phyloP scores from a whole-genome alignment of 1,140 invertebrate genomes.

The Ylistrum balloti region DNA sequence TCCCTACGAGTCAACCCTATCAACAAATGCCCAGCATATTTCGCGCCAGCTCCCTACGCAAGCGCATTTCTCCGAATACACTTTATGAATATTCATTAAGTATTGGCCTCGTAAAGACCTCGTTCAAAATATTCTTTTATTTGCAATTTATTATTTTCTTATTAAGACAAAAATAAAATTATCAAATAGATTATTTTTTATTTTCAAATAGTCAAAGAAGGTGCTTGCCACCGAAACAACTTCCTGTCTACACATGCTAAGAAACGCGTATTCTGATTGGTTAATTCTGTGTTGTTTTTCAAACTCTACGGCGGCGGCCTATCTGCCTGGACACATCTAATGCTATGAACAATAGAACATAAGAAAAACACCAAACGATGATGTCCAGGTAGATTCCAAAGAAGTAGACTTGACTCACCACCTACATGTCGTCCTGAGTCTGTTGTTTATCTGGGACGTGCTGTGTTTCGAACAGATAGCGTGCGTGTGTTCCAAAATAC shows the following conservation, averaged over 20 bases:
- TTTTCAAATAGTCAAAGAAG: conserved; percentile 42
- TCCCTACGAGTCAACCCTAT: neutral
- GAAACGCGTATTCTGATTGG: conserved; percentile 65
- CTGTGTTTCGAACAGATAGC: conserved; percentile 47
- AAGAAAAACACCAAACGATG: conserved; percentile 46
- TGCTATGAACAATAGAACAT: conserved; percentile 54
- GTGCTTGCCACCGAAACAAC: conserved; percentile 52
- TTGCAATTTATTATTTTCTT: no score
- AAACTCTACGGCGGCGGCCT: conserved; percentile 71
- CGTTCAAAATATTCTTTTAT: no score
- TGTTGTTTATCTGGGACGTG: conserved; percentile 44
- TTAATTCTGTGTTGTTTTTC: conserved; percentile 67
- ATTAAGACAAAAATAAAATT: no score
- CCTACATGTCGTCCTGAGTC: conserved; percentile 49
- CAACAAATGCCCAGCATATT: conserved; percentile 40
- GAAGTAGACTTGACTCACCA: conserved; percentile 45
- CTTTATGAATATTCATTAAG: conserved; percentile 1
- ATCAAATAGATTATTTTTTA: neutral
- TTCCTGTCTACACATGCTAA: conserved; percentile 60
- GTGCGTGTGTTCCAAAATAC: conserved; percentile 46
- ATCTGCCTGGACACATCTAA: conserved; percentile 65
- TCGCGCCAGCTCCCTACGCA: conserved; percentile 49
- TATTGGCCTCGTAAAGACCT: no score
- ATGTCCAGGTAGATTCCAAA: conserved; percentile 47
- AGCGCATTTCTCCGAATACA: conserved; percentile 40